Evolutionary conservation across 2,797 vertebrate species (phyloP).

Genomic region (Tauraco hartlaubi): DNA sequence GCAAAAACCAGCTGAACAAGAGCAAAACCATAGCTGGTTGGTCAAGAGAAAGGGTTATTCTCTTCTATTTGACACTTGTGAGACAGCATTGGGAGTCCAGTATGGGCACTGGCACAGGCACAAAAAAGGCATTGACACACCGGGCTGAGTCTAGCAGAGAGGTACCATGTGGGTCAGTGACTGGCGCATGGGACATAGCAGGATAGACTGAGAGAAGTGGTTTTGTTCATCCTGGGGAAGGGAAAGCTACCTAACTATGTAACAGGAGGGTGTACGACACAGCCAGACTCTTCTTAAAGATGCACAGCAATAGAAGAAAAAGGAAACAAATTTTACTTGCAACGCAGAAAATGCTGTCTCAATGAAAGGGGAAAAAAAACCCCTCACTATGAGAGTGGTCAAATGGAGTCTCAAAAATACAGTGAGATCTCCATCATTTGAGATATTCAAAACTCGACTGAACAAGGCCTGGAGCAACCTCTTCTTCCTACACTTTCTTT

Average conservation of each 20-base stretch:
- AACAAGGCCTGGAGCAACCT: neutral
- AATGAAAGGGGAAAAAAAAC: fast-evolving
- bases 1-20: neutral
- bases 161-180: fast-evolving
- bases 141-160: neutral
- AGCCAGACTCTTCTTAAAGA: neutral
- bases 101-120: neutral
- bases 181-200: neutral
- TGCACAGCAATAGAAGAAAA: neutral
- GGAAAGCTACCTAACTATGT: neutral
- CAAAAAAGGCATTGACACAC: neutral
- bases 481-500: neutral
- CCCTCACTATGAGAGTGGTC: neutral
- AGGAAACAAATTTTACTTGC: neutral
- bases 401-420: neutral
- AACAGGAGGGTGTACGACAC: neutral
- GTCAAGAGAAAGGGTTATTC: neutral
- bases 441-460: neutral
- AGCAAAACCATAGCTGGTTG: neutral
- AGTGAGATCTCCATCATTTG: neutral
- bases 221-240: neutral
- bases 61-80: neutral
- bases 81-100: too few species aligned
- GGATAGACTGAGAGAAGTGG: neutral
- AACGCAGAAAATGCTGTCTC: neutral